Evolutionary conservation across 2,888 invertebrate genomes (phyloP).

Genomic region (Eupithecia vulgata): DNA sequence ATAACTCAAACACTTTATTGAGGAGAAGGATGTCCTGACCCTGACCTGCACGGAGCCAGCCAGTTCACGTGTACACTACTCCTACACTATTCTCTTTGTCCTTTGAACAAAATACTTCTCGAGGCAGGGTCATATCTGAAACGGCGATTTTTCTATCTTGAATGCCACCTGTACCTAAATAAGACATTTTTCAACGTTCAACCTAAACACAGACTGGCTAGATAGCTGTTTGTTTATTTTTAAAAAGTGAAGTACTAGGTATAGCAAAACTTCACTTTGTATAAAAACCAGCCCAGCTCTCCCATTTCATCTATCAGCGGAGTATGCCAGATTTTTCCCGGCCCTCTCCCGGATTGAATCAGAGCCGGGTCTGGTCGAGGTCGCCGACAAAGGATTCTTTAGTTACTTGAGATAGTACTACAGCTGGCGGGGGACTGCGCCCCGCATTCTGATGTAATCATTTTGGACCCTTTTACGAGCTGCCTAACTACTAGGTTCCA

Average conservation of each 20-base stretch:
- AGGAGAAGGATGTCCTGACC: neutral
- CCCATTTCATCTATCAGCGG: constrained; percentile 10
- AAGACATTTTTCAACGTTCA: neutral
- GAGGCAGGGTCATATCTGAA: neutral
- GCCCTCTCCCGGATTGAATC: constrained; percentile 41
- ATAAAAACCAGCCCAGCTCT: neutral
- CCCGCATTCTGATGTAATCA: neutral
- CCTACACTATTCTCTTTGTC: neutral
- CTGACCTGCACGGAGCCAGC: too few relatives aligned
- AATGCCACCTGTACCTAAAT: neutral
- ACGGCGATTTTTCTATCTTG: neutral
- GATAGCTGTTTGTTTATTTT: neutral
- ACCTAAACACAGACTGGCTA: neutral
- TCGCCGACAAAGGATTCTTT: constrained; percentile 11
- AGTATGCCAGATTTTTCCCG: constrained; percentile 10
- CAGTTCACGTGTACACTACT: too few relatives aligned
- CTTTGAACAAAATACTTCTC: neutral
- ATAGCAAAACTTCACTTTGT: neutral
- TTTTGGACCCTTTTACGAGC: neutral
- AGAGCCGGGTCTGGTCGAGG: constrained; percentile 29
- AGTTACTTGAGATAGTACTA: constrained; percentile 15
- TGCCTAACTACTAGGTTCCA: neutral
- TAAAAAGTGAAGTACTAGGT: neutral
- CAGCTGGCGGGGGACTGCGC: neutral
- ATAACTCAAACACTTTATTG: neutral